Percentiles rank a stretch among this genome's conserved stretches.
Evolutionary conservation across 2,797 vertebrate species (phyloP).

Genomic region (Acipenser ruthenus): DNA sequence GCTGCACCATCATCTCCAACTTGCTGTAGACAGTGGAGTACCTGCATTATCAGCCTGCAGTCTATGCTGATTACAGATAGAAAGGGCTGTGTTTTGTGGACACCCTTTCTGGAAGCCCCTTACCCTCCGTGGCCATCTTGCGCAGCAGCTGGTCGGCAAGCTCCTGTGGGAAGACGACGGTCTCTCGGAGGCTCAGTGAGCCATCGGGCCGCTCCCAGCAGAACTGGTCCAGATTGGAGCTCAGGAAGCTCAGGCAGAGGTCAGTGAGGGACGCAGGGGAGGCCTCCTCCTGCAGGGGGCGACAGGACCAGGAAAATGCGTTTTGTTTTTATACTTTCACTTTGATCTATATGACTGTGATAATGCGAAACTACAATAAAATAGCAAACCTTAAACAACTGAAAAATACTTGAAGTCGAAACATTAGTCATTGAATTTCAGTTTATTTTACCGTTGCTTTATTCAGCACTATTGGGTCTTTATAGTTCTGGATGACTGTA

Average conservation of each 20-base stretch:
- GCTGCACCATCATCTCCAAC: neutral
- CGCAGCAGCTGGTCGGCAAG: conserved; percentile 88
- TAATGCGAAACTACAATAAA: no score
- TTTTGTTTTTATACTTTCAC: neutral
- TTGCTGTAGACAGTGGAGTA: neutral
- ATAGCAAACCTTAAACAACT: no score
- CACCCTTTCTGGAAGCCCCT: conserved; percentile 23
- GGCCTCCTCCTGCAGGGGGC: conserved; percentile 73
- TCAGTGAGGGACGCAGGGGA: conserved; percentile 84
- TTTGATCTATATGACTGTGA: no score
- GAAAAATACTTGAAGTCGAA: no score
- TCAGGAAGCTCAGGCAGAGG: conserved; percentile 86
- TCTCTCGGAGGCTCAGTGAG: conserved; percentile 83
- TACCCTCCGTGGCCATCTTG: conserved; percentile 92
- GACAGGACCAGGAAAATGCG: neutral
- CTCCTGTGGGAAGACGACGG: conserved; percentile 92
- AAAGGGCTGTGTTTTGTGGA: conserved; percentile 7
- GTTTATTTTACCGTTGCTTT: no score
- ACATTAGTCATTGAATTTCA: no score
- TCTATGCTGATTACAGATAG: neutral
- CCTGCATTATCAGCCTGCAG: neutral
- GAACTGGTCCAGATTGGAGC: conserved; percentile 82
- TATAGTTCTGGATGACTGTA: no score
- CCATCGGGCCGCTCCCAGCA: conserved; percentile 87
- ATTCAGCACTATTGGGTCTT: no score